A percentile compares a stretch with the other conserved stretches of the same genome.
phyloP scores from a whole-genome alignment of 2,113 vertebrate species.

The Gymnorhina tibicen region DNA sequence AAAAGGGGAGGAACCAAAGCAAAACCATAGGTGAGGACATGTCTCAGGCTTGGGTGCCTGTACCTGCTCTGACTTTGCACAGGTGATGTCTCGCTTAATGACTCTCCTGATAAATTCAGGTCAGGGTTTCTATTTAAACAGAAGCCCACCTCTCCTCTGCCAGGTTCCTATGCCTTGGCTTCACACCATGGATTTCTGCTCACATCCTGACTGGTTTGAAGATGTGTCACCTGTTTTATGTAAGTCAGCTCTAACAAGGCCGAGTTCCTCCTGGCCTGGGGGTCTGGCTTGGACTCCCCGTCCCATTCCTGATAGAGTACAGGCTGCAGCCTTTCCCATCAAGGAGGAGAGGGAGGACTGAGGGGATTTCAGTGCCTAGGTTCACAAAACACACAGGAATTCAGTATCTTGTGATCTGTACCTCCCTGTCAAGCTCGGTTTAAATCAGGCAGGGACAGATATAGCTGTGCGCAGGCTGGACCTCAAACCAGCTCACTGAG shows the following conservation, averaged over 20 bases:
- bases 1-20: background rate
- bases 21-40: rapidly evolving
- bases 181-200: background rate
- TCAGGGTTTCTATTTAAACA: background rate
- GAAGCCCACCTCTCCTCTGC: background rate
- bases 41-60: background rate
- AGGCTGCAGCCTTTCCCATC: background rate
- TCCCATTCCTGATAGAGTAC: rapidly evolving
- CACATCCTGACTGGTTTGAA: background rate
- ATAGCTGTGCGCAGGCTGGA: background rate
- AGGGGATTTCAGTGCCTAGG: background rate
- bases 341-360: background rate
- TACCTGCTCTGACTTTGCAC: background rate
- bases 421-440: background rate
- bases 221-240: background rate
- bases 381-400: background rate
- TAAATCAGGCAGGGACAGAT: background rate
- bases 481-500: background rate
- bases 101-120: background rate
- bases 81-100: background rate
- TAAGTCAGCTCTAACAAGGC: background rate
- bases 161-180: background rate
- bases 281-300: background rate
- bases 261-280: rapidly evolving
- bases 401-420: background rate